Evolutionary conservation across 2,113 vertebrate species (phyloP).

Genomic region (Seriola dumerili): DNA sequence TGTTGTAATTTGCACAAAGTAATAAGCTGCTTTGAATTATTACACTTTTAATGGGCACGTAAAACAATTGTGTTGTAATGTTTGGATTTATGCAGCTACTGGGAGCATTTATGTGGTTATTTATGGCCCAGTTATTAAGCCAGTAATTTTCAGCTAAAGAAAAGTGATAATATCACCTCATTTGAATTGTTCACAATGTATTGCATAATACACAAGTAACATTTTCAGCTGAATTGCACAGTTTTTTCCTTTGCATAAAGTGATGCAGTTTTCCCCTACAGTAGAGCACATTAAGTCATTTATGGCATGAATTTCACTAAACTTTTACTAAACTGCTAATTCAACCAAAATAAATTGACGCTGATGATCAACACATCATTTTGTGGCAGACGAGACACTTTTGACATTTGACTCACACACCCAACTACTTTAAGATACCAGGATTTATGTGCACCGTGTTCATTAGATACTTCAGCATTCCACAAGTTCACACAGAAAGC

Average conservation of each 20-base stretch:
- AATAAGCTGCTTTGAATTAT: constrained; percentile 56
- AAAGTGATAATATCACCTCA: constrained; percentile 53
- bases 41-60: constrained; percentile 43
- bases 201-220: constrained; percentile 25
- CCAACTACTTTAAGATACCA: constrained; percentile 26
- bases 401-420: constrained; percentile 8
- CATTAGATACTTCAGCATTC: constrained; percentile 35
- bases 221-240: constrained; percentile 28
- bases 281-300: constrained; percentile 17
- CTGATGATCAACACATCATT: constrained; percentile 5
- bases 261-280: constrained; percentile 5
- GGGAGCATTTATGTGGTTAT: constrained; percentile 52
- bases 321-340: constrained; percentile 1
- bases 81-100: constrained; percentile 52
- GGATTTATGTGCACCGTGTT: constrained; percentile 47
- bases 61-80: constrained; percentile 53
- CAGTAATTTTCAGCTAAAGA: constrained; percentile 57
- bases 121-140: constrained; percentile 57
- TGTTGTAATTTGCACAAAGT: constrained; percentile 63
- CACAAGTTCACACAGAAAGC: constrained; percentile 21
- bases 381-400: constrained; percentile 16
- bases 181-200: constrained; percentile 48
- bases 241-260: constrained; percentile 33
- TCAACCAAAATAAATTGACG: not conserved
- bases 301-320: constrained; percentile 3